Conservation (phyloP, 2,113 vertebrate species). For the Calidris pugnax region DNA sequence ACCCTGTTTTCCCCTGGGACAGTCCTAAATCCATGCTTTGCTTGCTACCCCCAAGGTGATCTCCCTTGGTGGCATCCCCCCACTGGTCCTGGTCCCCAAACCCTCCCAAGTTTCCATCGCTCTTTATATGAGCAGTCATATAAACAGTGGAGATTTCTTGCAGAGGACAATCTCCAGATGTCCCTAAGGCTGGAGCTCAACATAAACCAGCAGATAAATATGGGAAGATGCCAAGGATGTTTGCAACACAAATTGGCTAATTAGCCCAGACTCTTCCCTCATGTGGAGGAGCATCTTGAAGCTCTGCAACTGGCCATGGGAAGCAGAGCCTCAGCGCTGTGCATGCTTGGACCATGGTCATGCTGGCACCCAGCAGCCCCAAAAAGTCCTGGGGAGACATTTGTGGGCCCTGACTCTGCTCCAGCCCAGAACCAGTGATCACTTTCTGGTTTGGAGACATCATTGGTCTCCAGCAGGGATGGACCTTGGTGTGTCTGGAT, state of each 20-base stretch:
- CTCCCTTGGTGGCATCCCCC: background rate
- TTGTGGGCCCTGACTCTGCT: background rate
- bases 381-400: background rate
- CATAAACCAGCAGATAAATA: slow-evolving; percentile 25
- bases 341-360: fast-evolving
- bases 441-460: fast-evolving
- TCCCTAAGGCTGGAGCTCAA: slow-evolving; percentile 9
- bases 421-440: fast-evolving
- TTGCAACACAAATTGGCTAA: background rate
- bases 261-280: background rate
- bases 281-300: fast-evolving
- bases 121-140: background rate
- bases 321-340: background rate
- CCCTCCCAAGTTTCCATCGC: fast-evolving
- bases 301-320: background rate
- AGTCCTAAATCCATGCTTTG: background rate
- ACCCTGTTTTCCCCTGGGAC: background rate
- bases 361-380: background rate
- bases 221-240: slow-evolving; percentile 6
- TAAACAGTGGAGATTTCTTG: background rate
- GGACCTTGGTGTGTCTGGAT: background rate
- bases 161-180: slow-evolving; percentile 32
- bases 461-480: fast-evolving
- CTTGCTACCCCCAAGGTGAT: background rate
- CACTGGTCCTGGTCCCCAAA: background rate